A percentile compares a stretch with the other conserved stretches of the same genome.
These are phyloP conservation scores for Drosophila elegans DNA, from an alignment of 1,140 invertebrate genomes.

Conservation along the genomic window DNA sequence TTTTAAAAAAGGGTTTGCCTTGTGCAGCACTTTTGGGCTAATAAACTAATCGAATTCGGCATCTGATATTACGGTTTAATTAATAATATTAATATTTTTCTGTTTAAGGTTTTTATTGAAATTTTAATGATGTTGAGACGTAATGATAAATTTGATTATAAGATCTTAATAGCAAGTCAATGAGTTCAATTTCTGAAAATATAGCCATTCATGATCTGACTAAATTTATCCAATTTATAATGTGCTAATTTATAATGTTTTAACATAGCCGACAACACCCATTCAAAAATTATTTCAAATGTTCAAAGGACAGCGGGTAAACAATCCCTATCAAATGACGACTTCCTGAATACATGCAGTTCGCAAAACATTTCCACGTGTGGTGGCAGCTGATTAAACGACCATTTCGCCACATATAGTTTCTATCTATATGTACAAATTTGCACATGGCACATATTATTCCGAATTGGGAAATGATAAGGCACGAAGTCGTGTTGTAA, in stretches of 20 bases:
- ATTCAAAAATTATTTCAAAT: not conserved
- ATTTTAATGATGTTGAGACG: not conserved
- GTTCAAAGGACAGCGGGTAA: slow-evolving; percentile 6
- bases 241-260: not conserved
- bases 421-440: too few species aligned
- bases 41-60: too few species aligned
- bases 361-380: slow-evolving; percentile 33
- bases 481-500: slow-evolving; percentile 30
- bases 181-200: too few species aligned
- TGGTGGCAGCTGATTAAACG: slow-evolving; percentile 20
- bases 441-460: slow-evolving; percentile 10
- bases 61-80: too few species aligned
- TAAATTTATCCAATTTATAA: too few species aligned
- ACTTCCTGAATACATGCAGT: not conserved
- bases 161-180: too few species aligned
- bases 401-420: slow-evolving; percentile 12
- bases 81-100: not conserved
- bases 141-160: too few species aligned
- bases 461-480: slow-evolving; percentile 35
- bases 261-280: too few species aligned
- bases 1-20: too few species aligned
- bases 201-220: too few species aligned
- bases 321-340: slow-evolving; percentile 6
- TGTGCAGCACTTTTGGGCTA: too few species aligned
- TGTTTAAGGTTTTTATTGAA: not conserved